A percentile compares a stretch with the other conserved stretches of the same genome.
phyloP scores from a whole-genome alignment of 2,888 invertebrate species.

The Trissolcus brochymenae region DNA sequence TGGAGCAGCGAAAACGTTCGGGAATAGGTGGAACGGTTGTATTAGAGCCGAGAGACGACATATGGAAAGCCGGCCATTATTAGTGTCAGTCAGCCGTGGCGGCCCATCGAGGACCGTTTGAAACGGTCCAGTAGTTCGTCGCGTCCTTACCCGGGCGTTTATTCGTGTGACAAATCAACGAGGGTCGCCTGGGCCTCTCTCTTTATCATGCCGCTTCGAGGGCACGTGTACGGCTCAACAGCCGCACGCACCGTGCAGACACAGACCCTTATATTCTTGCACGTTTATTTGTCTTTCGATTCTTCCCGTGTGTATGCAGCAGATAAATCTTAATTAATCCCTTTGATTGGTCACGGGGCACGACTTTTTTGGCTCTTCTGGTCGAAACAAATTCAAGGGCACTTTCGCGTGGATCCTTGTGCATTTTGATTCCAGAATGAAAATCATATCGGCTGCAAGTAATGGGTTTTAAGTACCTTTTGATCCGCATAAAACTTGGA shows the following conservation, averaged over 20 bases:
- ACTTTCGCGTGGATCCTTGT: constrained; percentile 1
- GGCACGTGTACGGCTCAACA: constrained; percentile 31
- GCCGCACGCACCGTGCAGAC: constrained; percentile 7
- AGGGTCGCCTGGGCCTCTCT: constrained; percentile 40
- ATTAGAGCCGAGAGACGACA: constrained; percentile 47
- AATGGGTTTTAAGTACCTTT: no score
- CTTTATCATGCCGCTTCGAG: constrained; percentile 39
- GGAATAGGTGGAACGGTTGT: constrained; percentile 25
- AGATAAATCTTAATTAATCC: constrained; percentile 51
- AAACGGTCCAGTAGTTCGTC: constrained; percentile 45
- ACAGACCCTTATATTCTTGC: constrained; percentile 37
- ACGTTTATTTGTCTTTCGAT: constrained; percentile 43
- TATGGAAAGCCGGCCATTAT: constrained; percentile 59
- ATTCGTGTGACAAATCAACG: constrained; percentile 55
- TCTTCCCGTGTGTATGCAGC: constrained; percentile 13
- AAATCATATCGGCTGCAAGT: no score
- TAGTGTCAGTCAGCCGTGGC: constrained; percentile 59
- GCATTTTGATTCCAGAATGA: constrained; percentile 10
- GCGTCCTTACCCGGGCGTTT: constrained; percentile 50
- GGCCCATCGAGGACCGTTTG: constrained; percentile 55
- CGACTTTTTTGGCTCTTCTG: constrained; percentile 18
- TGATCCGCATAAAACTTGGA: no score
- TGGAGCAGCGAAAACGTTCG: constrained; percentile 22
- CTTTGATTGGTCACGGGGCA: constrained; percentile 43
- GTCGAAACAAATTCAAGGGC: constrained; percentile 19